Evolutionary conservation across 2,888 invertebrate genomes (phyloP).

Genomic region (Perizoma flavofasciatum): DNA sequence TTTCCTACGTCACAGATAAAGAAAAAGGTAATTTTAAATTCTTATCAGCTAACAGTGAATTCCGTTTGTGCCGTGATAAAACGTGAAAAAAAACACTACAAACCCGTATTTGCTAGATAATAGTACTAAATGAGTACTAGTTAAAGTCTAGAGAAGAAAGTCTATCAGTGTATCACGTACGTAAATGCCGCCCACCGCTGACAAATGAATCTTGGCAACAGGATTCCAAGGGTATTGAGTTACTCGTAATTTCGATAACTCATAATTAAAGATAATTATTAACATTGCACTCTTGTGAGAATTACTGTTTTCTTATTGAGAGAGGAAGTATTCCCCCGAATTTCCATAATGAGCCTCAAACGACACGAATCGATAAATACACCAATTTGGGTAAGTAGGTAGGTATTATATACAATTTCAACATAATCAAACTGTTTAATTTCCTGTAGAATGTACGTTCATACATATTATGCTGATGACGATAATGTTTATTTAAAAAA

Average conservation of each 20-base stretch:
- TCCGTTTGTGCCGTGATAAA: conserved; percentile 34
- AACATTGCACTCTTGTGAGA: conserved; percentile 4
- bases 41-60: conserved; percentile 43
- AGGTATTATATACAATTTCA: conserved; percentile 7
- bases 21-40: conserved; percentile 39
- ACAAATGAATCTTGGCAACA: conserved; percentile 24
- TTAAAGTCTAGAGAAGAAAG: too few relatives aligned
- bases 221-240: conserved; percentile 18
- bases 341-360: conserved; percentile 7
- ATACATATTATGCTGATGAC: not conserved
- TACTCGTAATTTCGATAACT: conserved; percentile 19
- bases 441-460: conserved; percentile 18
- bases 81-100: conserved; percentile 20
- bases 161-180: too few relatives aligned
- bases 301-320: not conserved
- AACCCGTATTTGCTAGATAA: conserved; percentile 1
- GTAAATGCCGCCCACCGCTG: conserved; percentile 12
- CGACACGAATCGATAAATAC: conserved; percentile 14
- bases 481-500: not conserved
- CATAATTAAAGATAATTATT: conserved; percentile 6
- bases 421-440: conserved; percentile 7
- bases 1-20: conserved; percentile 47
- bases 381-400: conserved; percentile 6
- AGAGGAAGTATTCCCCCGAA: conserved; percentile 18
- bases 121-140: not conserved